phyloP scores from a whole-genome alignment of 2,113 vertebrate genomes.

The Zapus hudsonius region DNA sequence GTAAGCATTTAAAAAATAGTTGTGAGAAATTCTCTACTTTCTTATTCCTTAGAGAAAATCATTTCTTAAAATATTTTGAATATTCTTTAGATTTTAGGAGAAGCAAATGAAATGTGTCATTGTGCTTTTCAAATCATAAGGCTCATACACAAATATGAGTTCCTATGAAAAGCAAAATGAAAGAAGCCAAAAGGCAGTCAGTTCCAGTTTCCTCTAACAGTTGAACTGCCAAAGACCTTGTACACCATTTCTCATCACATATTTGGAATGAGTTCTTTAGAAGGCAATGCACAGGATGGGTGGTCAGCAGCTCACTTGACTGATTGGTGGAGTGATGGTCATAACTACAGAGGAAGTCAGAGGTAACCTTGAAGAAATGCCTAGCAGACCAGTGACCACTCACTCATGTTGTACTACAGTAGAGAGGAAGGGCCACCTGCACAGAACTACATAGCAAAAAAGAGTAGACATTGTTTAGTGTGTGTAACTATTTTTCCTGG shows the following conservation, averaged over 20 bases:
- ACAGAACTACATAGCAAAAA: neutral
- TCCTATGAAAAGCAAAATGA: neutral
- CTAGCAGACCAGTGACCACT: neutral
- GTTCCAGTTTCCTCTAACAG: neutral
- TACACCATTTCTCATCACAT: neutral
- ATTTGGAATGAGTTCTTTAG: neutral
- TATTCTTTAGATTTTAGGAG: neutral
- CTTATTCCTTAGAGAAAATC: neutral
- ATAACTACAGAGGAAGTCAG: neutral
- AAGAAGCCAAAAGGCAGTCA: neutral
- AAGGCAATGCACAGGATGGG: neutral
- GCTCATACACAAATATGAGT: neutral
- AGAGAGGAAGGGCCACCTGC: neutral
- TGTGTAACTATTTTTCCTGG: constrained; percentile 13
- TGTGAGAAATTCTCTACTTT: neutral
- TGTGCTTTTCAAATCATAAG: neutral
- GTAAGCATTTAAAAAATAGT: neutral
- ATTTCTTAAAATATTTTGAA: neutral
- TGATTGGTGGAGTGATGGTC: neutral
- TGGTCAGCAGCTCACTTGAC: neutral
- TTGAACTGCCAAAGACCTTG: neutral
- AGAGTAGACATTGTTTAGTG: neutral
- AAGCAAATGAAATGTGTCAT: neutral
- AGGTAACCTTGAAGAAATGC: neutral
- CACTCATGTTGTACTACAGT: neutral